phyloP scores from a whole-genome alignment of 2,797 vertebrate genomes.

The Rousettus madagascariensis region DNA sequence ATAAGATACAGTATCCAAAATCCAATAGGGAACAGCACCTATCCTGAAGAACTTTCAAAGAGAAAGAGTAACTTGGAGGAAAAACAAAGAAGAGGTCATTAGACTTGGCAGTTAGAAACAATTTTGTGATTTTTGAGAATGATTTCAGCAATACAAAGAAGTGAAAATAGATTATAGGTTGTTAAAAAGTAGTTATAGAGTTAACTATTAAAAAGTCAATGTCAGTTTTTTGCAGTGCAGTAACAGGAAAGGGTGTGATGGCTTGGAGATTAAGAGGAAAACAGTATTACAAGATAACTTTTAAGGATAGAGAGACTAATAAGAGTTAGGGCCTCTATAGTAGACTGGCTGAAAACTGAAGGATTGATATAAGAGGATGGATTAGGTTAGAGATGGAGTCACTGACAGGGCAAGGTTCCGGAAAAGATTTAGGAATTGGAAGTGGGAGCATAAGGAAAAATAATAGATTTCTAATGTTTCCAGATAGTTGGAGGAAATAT shows the following conservation, averaged over 20 bases:
- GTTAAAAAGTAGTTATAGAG: not conserved
- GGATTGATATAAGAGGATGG: not conserved
- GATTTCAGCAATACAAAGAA: not conserved
- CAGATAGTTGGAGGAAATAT: not conserved
- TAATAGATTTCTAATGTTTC: not conserved
- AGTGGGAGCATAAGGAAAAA: not conserved
- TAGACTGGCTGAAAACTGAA: not conserved
- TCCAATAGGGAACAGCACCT: not conserved
- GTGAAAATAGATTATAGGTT: not conserved
- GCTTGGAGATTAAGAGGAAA: not conserved
- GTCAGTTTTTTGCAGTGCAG: not conserved
- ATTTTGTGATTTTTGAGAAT: not conserved
- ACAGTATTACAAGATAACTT: not conserved
- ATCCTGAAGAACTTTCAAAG: not conserved
- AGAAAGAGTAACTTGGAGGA: not conserved
- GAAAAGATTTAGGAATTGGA: not conserved
- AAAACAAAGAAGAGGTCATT: not conserved
- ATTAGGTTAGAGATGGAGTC: not conserved
- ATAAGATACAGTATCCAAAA: not conserved
- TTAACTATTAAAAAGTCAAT: not conserved
- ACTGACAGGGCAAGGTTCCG: not conserved
- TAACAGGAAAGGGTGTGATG: not conserved
- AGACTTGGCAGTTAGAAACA: not conserved
- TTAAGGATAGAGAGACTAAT: not conserved
- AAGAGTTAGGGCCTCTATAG: not conserved